A percentile compares a stretch with the other conserved stretches of the same genome.
Conservation (phyloP, 2,113 vertebrate genomes). For the Strigops habroptila region DNA sequence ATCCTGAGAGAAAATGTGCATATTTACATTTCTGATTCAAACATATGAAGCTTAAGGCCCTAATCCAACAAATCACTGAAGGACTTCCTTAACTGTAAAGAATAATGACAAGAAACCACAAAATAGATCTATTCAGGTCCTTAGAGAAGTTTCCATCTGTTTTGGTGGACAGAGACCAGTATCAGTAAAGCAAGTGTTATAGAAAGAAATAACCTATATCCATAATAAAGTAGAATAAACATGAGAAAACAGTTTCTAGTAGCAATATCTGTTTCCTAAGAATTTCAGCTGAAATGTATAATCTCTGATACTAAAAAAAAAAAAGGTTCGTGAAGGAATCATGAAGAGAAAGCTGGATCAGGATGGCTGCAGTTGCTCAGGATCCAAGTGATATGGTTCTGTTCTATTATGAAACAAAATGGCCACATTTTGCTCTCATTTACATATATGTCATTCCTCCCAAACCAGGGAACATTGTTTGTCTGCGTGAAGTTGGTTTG, state of each 20-base stretch:
- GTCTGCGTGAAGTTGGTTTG: background rate
- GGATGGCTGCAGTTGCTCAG: background rate
- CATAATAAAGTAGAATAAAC: background rate
- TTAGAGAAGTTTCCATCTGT: background rate
- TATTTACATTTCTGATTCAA: background rate
- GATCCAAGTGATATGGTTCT: background rate
- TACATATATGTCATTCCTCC: background rate
- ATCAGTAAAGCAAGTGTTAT: background rate
- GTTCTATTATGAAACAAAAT: background rate
- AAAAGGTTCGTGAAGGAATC: background rate
- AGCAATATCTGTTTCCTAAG: background rate
- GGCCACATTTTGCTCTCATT: conserved; percentile 18
- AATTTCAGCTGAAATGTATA: background rate
- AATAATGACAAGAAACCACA: background rate
- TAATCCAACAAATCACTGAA: background rate
- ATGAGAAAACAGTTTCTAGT: background rate
- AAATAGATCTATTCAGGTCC: background rate
- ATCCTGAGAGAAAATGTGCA: background rate
- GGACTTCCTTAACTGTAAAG: background rate
- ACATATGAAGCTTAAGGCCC: background rate
- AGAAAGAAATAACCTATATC: background rate
- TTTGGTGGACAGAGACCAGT: background rate
- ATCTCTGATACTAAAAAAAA: background rate
- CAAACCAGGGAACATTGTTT: conserved; percentile 25
- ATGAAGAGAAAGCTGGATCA: background rate